These are phyloP conservation scores for Eupithecia dodoneata DNA, from an alignment of 2,888 invertebrate species.

Conservation along the genomic window DNA sequence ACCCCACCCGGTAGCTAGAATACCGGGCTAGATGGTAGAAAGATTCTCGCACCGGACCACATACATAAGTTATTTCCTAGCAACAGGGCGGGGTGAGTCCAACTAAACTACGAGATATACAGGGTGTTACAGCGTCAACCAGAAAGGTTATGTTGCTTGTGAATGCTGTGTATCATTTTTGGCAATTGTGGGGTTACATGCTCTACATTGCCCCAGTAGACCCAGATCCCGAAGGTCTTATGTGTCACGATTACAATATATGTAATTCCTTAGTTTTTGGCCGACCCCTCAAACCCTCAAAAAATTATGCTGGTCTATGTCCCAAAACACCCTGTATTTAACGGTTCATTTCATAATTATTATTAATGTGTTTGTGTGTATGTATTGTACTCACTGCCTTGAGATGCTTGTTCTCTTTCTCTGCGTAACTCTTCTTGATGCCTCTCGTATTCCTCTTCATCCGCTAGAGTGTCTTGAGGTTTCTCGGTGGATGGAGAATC, in stretches of 20 bases:
- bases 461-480: constrained; percentile 70
- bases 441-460: constrained; percentile 77
- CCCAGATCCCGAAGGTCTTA: too few species aligned
- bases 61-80: not conserved
- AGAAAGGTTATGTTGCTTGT: too few species aligned
- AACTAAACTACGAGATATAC: not conserved
- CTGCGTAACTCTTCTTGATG: constrained; percentile 69
- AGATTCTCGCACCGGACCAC: not conserved
- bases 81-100: not conserved
- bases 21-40: not conserved
- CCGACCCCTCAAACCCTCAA: not conserved
- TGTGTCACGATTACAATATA: too few species aligned
- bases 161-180: not conserved
- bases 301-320: not conserved
- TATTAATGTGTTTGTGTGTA: not conserved
- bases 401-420: constrained; percentile 67
- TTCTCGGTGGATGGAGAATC: constrained; percentile 64
- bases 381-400: constrained; percentile 65
- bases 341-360: not conserved
- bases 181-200: not conserved
- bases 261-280: too few species aligned
- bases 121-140: not conserved
- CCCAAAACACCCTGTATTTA: not conserved
- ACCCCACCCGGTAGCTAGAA: not conserved
- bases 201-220: not conserved